Evolutionary conservation across 2,797 vertebrate species (phyloP).

Genomic region (Epinephelus awoara): DNA sequence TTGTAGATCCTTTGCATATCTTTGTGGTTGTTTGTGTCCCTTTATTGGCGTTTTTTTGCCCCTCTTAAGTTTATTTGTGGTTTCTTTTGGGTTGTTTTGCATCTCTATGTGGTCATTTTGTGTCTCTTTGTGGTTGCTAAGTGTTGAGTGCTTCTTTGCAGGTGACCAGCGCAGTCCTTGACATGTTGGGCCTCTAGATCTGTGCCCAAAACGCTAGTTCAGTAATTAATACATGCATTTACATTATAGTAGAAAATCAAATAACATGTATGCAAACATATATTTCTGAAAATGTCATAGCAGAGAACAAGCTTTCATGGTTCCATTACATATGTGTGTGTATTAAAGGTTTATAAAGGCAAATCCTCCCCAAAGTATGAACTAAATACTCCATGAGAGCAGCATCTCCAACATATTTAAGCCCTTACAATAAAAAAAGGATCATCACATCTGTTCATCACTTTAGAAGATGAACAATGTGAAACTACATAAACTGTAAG

Average conservation of each 20-base stretch:
- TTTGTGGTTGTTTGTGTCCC: too few species aligned
- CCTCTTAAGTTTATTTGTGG: too few species aligned
- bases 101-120: too few species aligned
- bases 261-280: not conserved
- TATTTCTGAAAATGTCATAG: not conserved
- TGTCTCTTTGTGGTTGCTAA: too few species aligned
- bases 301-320: not conserved
- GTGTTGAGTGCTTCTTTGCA: too few species aligned
- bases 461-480: not conserved
- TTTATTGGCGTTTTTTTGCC: too few species aligned
- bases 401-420: not conserved
- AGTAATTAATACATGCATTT: not conserved
- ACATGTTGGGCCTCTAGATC: too few species aligned
- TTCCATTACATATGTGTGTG: not conserved
- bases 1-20: too few species aligned
- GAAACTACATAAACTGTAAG: not conserved
- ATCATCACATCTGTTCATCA: not conserved
- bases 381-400: not conserved
- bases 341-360: not conserved
- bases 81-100: too few species aligned
- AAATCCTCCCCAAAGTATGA: not conserved
- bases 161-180: too few species aligned
- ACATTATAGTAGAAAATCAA: not conserved
- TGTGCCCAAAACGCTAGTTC: too few species aligned
- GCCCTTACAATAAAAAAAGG: not conserved